Base-by-base conservation (phyloP, 2,888 invertebrate species). In the Conistra vaccinii region DNA sequence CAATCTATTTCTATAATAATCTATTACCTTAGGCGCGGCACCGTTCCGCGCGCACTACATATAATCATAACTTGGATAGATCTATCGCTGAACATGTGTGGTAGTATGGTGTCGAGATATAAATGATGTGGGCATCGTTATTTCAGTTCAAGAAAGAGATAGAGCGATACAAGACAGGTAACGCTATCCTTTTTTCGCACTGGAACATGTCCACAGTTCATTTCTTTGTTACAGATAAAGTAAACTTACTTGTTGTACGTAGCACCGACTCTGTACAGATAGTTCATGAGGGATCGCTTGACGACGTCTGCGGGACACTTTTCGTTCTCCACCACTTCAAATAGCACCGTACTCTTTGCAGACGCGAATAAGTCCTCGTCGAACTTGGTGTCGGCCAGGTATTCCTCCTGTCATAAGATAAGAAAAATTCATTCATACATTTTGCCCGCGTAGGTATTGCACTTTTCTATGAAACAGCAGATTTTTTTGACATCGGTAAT, bases 301-400 rank as follows among this genome's bases (percentile, higher is more conserved):
- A 98, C 98, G 35, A 98, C 97, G 88, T 97, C 97, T 0, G 98
- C 97, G 20, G 98, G 97, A 74, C 98, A 98, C 90, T 98, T 98
- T 93, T 98, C 98, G 84, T 97, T 96, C 87, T 98, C 98, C 78
- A 99, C 98, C 69, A 98, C 97, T 90, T 98, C 98, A 93, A 98
- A 99, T 81, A 99, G 97, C n/a, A 98, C 97, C 26, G 98, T 98
- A 90, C 98, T 98, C 90, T 97, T 98, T 0, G 99, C 99, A 0
- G 98, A 98, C 87, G 98, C 98, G 87, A 99, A 97, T 76, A 99
- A 96, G 60, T 98, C 97, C 17, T 97, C 95, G 77, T 98, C 98
- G 97, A 98, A 98, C 70, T 97, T 96, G 48, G 97, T 96, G 0
- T 97, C 97, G 4, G 94, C 92, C 45, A 98, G 90, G 89, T 97